Base-by-base conservation (phyloP, 2,797 vertebrate species). In the Pipistrellus nathusii region DNA sequence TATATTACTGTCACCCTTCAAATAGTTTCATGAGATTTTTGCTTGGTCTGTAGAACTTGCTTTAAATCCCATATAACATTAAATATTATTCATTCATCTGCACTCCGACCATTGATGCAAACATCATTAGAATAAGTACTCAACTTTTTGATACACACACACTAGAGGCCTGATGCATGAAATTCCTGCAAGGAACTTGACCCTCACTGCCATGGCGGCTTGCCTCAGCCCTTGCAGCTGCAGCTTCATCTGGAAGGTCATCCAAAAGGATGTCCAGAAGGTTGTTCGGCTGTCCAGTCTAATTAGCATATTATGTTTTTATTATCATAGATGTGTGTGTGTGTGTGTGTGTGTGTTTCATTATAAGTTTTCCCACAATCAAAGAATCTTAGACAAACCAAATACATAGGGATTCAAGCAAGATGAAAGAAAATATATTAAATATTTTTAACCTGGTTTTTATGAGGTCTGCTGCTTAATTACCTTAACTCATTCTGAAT, bases 21-120 rank as follows among this genome's bases (percentile, higher is more conserved):
- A 53, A 41, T 66, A 81, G 27, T 53, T 89, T 91, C 68, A 53
- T 5, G 46, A 83, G 14, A 7, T 76, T 93, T 73, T 91, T 51
- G 10, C 64, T 94, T 94, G 20, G 82, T 72, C 51, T 95, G 8
- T 59, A 88, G 32, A 68, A 89, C 91, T 93, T 92, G 27, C 59
- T 77, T 92, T 76, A 90, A 62, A 71, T 87, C 23, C 6, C 10
- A 13, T 18, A 69, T 57, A 75, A 5, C 57, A n/a, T 25, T 20
- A 32, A 73, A 11, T 75, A 12, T 81, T 71, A 62, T 57, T 78
- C 53, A 57, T 85, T 88, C 46, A n/a, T 44, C 14, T 75, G 8
- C 25, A 20, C n/a, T 71, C 32, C 88, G 44, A n/a, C 64, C 41
- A 72, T 14, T 21, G 14, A 46, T 51, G 23, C 20, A 55, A 69